These are phyloP conservation scores for Dryoscopus gambensis DNA, from an alignment of 2,113 vertebrate genomes.

Conservation along the genomic window DNA sequence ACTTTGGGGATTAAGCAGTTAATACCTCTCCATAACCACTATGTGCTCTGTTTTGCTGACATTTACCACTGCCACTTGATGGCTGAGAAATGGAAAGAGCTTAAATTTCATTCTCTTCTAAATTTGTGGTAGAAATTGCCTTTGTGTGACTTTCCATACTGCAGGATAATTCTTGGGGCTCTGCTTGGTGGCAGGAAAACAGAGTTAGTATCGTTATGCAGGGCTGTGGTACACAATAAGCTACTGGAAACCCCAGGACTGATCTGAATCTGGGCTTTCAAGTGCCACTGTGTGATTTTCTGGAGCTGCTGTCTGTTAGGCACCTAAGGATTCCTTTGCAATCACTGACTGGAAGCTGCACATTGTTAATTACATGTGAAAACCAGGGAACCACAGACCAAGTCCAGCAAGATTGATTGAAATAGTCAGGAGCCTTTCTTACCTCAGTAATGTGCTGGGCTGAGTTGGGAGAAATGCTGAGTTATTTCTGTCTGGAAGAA, in stretches of 20 bases:
- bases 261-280: background rate
- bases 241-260: background rate
- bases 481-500: background rate
- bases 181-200: background rate
- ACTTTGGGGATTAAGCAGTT: background rate
- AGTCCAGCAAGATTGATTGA: background rate
- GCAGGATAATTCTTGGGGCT: background rate
- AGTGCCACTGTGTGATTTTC: background rate
- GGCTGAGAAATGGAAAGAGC: background rate
- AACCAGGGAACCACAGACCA: fast-evolving
- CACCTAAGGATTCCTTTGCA: background rate
- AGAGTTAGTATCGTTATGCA: fast-evolving
- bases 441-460: background rate
- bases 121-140: background rate
- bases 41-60: background rate
- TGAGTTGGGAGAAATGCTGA: background rate
- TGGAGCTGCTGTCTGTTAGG: background rate
- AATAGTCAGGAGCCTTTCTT: background rate
- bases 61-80: background rate
- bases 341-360: background rate
- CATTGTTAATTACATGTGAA: background rate
- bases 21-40: background rate
- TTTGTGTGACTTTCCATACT: background rate
- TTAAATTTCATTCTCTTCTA: background rate
- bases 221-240: background rate